These are phyloP conservation scores for Poecilia picta DNA, from an alignment of 2,797 vertebrate genomes.

Conservation along the genomic window DNA sequence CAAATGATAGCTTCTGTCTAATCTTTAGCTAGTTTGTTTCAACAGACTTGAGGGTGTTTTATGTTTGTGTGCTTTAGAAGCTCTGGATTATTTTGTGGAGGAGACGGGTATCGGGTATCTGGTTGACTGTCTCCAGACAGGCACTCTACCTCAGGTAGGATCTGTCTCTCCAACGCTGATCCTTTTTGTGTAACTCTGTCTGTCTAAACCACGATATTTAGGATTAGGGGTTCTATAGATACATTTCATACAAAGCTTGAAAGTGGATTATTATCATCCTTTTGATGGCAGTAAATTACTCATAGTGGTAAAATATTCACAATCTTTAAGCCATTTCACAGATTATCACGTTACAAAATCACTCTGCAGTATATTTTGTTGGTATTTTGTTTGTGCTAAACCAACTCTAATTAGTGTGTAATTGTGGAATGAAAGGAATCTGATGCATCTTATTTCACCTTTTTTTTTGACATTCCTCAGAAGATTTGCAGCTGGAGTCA, in stretches of 20 bases:
- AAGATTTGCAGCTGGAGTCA: background rate
- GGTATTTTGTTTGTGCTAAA: background rate
- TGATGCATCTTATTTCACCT: background rate
- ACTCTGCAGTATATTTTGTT: background rate
- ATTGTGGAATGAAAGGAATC: background rate
- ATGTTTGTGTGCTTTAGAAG: constrained; percentile 63
- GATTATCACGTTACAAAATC: background rate
- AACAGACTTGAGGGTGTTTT: background rate
- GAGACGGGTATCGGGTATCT: constrained; percentile 58
- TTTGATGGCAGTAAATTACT: background rate
- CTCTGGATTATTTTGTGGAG: constrained; percentile 72
- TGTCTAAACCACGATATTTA: background rate
- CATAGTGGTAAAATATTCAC: background rate
- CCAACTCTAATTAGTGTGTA: background rate
- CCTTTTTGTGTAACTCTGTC: background rate
- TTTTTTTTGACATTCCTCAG: background rate
- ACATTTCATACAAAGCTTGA: background rate
- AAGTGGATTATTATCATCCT: background rate
- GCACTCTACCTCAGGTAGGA: constrained; percentile 70
- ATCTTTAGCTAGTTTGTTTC: background rate
- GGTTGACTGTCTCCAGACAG: constrained; percentile 60
- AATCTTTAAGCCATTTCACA: background rate
- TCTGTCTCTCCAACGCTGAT: background rate
- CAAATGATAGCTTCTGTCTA: background rate
- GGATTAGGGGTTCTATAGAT: background rate